phyloP scores from a whole-genome alignment of 2,797 vertebrate genomes.

The Hozukius guyotensis region DNA sequence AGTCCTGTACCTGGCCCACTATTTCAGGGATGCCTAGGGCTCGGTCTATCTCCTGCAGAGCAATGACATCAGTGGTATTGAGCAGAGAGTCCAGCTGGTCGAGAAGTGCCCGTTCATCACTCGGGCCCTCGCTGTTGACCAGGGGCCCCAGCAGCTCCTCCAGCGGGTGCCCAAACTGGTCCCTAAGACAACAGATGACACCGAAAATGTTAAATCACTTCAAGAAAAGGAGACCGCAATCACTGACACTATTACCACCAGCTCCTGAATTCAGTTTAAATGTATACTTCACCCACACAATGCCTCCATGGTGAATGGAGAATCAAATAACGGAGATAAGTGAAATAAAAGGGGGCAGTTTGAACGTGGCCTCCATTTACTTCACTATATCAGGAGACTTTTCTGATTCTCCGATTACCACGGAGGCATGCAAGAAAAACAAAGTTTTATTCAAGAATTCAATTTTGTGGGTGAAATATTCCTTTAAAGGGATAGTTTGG shows the following conservation, averaged over 20 bases:
- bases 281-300: background rate
- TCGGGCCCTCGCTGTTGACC: constrained; percentile 89
- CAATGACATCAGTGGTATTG: constrained; percentile 92
- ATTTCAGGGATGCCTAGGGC: constrained; percentile 97
- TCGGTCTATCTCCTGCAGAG: constrained; percentile 96
- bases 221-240: background rate
- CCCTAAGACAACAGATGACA: constrained; percentile 75
- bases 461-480: background rate
- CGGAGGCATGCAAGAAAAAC: no score
- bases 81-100: constrained; percentile 95
- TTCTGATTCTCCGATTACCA: background rate
- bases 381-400: no score
- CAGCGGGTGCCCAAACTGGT: constrained; percentile 88
- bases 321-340: no score
- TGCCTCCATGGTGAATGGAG: no score
- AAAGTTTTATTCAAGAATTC: no score
- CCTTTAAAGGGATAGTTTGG: background rate
- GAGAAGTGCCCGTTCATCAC: constrained; percentile 92
- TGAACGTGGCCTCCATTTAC: no score
- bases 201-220: background rate
- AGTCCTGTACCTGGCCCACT: constrained; percentile 89
- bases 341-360: no score
- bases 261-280: background rate
- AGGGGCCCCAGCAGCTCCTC: constrained; percentile 92
- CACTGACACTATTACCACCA: background rate